Evolutionary conservation across 2,113 vertebrate genomes (phyloP).

Genomic region (Turdus rufiventris): DNA sequence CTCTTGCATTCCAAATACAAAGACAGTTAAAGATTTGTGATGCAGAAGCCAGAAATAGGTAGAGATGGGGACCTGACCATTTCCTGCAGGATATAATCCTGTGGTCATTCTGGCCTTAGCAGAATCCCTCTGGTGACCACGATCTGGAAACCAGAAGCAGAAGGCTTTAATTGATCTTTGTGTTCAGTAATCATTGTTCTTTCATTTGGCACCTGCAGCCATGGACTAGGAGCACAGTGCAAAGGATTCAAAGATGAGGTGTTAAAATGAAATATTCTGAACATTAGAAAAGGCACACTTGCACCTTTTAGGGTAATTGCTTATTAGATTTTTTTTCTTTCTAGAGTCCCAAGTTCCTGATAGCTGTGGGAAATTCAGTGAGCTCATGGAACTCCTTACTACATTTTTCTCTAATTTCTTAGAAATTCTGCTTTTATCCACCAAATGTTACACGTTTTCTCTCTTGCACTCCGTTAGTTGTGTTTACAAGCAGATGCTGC

Average conservation of each 20-base stretch:
- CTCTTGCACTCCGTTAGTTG: not conserved
- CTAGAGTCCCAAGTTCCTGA: not conserved
- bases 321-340: not conserved
- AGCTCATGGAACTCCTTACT: not conserved
- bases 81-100: not conserved
- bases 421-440: not conserved
- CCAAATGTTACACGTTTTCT: not conserved
- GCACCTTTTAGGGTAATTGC: not conserved
- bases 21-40: not conserved
- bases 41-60: not conserved
- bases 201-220: not conserved
- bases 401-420: not conserved
- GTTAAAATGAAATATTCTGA: not conserved
- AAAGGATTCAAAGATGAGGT: not conserved
- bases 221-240: not conserved
- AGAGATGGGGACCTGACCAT: not conserved
- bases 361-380: not conserved
- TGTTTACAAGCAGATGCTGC: conserved; percentile 3
- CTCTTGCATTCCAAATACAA: not conserved
- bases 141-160: not conserved
- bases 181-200: not conserved
- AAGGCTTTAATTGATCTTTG: not conserved
- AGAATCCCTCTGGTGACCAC: accelerated
- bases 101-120: not conserved
- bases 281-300: not conserved